A percentile compares a stretch with the other conserved stretches of the same genome.
Conservation (phyloP, 2,888 invertebrate species). For the Aphidoletes aphidimyza region DNA sequence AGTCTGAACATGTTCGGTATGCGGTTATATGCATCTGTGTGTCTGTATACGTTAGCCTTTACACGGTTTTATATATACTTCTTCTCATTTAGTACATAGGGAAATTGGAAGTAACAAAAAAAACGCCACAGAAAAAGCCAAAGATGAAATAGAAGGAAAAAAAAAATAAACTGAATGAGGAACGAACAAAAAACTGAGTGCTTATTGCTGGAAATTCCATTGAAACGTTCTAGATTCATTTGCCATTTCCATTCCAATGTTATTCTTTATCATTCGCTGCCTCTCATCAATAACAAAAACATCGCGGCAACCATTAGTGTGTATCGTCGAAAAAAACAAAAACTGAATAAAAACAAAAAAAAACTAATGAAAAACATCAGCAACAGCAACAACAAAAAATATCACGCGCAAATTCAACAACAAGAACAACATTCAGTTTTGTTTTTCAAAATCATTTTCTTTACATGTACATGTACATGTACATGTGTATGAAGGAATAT, state of each 20-base stretch:
- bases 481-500: neutral
- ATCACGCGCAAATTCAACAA: constrained; percentile 31
- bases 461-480: neutral
- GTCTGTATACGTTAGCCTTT: neutral
- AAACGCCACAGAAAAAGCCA: too few relatives aligned
- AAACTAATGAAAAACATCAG: constrained; percentile 33
- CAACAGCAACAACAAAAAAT: constrained; percentile 30
- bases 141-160: neutral
- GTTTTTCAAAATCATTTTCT: constrained; percentile 13
- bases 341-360: neutral
- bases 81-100: constrained; percentile 3
- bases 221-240: neutral
- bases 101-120: neutral
- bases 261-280: constrained; percentile 33
- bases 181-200: neutral
- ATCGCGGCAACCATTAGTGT: neutral
- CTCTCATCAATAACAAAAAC: constrained; percentile 16
- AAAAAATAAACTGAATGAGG: neutral
- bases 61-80: neutral
- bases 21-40: neutral
- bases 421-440: neutral
- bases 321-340: neutral
- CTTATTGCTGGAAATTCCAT: constrained; percentile 25
- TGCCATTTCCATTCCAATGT: constrained; percentile 47
- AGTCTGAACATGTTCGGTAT: neutral